Base-by-base conservation (phyloP, 2,888 invertebrate genomes). In the Agriopis aurantiaria region DNA sequence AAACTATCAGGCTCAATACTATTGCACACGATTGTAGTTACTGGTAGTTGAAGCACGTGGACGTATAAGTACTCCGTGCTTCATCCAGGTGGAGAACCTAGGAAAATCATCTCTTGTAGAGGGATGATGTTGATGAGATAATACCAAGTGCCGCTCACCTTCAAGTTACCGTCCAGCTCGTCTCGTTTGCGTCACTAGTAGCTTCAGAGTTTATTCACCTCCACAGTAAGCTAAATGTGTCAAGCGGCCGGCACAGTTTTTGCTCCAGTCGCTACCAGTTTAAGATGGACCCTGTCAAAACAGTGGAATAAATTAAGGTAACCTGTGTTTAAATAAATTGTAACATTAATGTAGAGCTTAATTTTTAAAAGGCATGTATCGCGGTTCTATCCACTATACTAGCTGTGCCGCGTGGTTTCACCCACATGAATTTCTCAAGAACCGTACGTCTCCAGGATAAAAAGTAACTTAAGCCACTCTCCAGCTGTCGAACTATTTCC, bases 191-290 rank as follows among this genome's bases (percentile, higher is more conserved):
- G 14, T 40, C 40, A 49, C 78, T 78, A 62, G 79, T 80, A 75
- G 74, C 73, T 76, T 73, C 75, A 55, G 62, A 80, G 83, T 83
- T 83, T 79, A 74, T 80, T 76, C 79, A 84, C 82, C 85, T 83
- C 73, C 73, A 74, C 76, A 79, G 74, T 77, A 72, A 80, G 77
- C 33, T 72, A 83, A 83, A 85, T 85, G 80, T 85, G 85, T 84
- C 85, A 84, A 76, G 75, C 71, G 77, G 74, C 75, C 49, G 64
- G 78, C 70, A 71, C 72, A 78, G 75, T 85, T 85, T 85, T 85
- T 85, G 80, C 80, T 65, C 71, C 51, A 23, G 58, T 53, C 48
- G 58, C 61, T 78, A 79, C 85, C 83, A 84, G 79, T 76, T 77
- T 80, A 77, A 74, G 72, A 71, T 80, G 83, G 76, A 74, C 81